A percentile compares a stretch with the other conserved stretches of the same genome.
These are phyloP conservation scores for Malthinus flaveolus DNA, from an alignment of 2,888 invertebrate genomes.

Conservation along the genomic window DNA sequence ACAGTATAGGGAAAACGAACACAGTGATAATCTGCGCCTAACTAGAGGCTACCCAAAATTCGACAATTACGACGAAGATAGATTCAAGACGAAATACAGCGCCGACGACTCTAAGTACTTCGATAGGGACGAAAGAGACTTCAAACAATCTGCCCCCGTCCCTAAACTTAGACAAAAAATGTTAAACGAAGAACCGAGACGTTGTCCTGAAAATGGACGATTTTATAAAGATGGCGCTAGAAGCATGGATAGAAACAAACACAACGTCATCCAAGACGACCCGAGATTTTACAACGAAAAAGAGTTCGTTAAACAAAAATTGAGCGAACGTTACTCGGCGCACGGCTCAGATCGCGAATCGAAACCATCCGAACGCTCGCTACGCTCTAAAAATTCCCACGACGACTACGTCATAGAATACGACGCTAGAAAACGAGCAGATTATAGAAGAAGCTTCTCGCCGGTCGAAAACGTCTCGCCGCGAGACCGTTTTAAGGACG, in stretches of 20 bases:
- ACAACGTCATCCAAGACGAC: constrained; percentile 34
- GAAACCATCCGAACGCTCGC: constrained; percentile 17
- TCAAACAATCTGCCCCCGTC: constrained; percentile 36
- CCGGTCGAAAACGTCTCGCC: constrained; percentile 63
- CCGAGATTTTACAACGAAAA: constrained; percentile 40
- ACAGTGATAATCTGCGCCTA: constrained; percentile 44
- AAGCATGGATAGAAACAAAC: constrained; percentile 20
- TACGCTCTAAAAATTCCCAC: constrained; percentile 10
- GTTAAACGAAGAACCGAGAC: constrained; percentile 33
- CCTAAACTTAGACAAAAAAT: constrained; percentile 43
- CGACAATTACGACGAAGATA: constrained; percentile 16
- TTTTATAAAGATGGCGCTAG: constrained; percentile 13
- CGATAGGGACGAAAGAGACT: constrained; percentile 10
- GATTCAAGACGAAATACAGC: constrained; percentile 10
- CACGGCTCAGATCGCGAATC: constrained; percentile 13
- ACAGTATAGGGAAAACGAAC: constrained; percentile 34
- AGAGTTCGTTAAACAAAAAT: constrained; percentile 6
- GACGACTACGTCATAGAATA: constrained; percentile 29
- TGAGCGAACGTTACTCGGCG: constrained; percentile 10
- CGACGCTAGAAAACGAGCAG: constrained; percentile 17
- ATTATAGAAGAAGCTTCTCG: constrained; percentile 52
- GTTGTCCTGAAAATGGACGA: constrained; percentile 29
- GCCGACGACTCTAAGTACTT: constrained; percentile 36
- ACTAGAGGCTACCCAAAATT: constrained; percentile 11
- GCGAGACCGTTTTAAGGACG: constrained; percentile 81